A percentile compares a stretch with the other conserved stretches of the same genome.
Evolutionary conservation across 2,797 vertebrate genomes (phyloP).

Genomic region (Leptoclinus maculatus): DNA sequence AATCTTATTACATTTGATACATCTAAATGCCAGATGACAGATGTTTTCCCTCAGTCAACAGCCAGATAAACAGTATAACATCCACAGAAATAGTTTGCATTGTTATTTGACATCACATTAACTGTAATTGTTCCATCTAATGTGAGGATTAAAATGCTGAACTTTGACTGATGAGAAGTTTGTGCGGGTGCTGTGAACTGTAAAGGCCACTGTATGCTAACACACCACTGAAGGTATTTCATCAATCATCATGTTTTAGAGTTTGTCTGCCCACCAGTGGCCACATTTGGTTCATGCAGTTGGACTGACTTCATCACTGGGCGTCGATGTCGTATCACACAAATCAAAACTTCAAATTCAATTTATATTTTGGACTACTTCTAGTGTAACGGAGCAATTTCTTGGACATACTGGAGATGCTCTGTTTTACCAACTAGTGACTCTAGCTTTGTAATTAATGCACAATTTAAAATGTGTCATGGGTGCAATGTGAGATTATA

Average conservation of each 20-base stretch:
- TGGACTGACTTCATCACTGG: neutral
- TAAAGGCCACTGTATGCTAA: neutral
- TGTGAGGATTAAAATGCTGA: neutral
- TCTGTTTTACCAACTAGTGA: neutral
- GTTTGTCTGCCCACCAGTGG: slow-evolving; percentile 3
- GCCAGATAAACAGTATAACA: neutral
- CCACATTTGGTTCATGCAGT: neutral
- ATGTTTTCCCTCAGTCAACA: neutral
- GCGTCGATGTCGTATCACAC: neutral
- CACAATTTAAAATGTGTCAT: neutral
- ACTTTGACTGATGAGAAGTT: neutral
- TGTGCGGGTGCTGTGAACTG: slow-evolving; percentile 11
- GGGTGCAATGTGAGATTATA: neutral
- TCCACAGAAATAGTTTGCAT: neutral
- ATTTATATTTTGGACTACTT: neutral
- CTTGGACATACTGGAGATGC: neutral
- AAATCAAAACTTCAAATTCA: neutral
- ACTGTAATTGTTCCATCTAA: neutral
- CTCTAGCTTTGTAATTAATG: neutral
- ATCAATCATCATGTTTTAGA: neutral
- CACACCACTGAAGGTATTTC: neutral
- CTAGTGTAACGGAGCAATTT: neutral
- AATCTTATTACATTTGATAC: neutral
- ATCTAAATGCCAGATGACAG: neutral
- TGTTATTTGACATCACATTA: neutral